These are phyloP conservation scores for Callimorpha dominula DNA, from an alignment of 2,888 invertebrate species.

Conservation along the genomic window DNA sequence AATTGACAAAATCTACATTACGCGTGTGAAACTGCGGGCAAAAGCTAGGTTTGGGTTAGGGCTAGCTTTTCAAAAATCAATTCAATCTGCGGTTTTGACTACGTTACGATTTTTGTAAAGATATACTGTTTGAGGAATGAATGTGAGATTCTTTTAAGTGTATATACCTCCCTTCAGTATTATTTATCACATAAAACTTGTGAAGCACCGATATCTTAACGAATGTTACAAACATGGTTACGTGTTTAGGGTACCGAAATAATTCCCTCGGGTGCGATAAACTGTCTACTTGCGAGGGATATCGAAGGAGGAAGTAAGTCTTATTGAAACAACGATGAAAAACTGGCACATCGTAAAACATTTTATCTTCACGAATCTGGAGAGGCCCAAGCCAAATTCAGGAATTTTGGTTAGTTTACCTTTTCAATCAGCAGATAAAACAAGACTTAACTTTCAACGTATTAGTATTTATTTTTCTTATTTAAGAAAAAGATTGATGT, in stretches of 20 bases:
- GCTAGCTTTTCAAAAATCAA: too few relatives aligned
- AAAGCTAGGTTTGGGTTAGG: too few relatives aligned
- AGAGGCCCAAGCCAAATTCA: neutral
- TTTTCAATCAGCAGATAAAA: constrained; percentile 10
- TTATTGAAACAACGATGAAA: constrained; percentile 46
- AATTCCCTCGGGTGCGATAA: constrained; percentile 46
- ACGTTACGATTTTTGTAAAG: neutral
- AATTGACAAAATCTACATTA: too few relatives aligned
- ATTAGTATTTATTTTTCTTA: neutral
- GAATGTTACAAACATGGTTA: constrained; percentile 44
- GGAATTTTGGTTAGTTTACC: constrained; percentile 2
- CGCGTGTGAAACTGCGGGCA: too few relatives aligned
- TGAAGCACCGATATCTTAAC: constrained; percentile 41
- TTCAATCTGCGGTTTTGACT: neutral
- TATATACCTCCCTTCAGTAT: neutral
- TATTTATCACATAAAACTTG: constrained; percentile 16
- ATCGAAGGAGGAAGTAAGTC: constrained; percentile 42
- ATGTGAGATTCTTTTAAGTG: neutral
- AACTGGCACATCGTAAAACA: constrained; percentile 26
- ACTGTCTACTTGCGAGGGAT: constrained; percentile 30
- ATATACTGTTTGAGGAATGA: neutral
- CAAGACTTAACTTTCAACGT: neutral
- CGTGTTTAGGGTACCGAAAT: constrained; percentile 51
- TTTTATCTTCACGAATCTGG: constrained; percentile 24
- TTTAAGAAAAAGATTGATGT: neutral